Evolutionary conservation across 2,797 vertebrate genomes (phyloP).

Genomic region (Chelonia mydas): DNA sequence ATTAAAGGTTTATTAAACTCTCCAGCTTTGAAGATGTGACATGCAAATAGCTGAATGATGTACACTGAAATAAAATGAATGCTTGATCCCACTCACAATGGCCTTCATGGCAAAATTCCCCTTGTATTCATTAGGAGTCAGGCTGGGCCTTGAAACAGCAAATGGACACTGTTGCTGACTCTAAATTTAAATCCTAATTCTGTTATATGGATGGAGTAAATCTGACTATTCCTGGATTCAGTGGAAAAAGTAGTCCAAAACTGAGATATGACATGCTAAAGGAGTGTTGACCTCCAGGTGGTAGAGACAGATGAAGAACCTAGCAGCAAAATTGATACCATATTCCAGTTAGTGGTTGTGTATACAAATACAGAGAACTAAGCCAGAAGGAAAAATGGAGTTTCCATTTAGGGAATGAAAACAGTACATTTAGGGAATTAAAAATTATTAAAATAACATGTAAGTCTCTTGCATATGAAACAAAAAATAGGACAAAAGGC

Average conservation of each 20-base stretch:
- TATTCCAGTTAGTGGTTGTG: background rate
- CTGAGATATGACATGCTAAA: background rate
- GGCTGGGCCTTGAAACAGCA: background rate
- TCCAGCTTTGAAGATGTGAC: constrained; percentile 3
- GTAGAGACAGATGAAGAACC: background rate
- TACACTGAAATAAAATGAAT: constrained; percentile 19
- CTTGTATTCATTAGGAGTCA: background rate
- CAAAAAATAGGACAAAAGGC: background rate
- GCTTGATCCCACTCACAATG: background rate
- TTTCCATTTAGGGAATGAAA: background rate
- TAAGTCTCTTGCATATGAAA: background rate
- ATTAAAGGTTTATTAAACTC: background rate
- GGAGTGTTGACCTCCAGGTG: background rate
- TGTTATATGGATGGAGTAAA: background rate
- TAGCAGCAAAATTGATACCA: background rate
- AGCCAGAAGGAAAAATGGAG: background rate
- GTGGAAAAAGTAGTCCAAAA: background rate
- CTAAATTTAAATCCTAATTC: background rate
- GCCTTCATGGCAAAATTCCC: background rate
- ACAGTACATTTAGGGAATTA: background rate
- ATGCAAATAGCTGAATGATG: background rate
- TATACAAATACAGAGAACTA: background rate
- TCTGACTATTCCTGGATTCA: background rate
- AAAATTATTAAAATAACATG: background rate
- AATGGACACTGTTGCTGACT: background rate